phyloP scores from a whole-genome alignment of 2,113 vertebrate species.

The Ceyx margarethae region DNA sequence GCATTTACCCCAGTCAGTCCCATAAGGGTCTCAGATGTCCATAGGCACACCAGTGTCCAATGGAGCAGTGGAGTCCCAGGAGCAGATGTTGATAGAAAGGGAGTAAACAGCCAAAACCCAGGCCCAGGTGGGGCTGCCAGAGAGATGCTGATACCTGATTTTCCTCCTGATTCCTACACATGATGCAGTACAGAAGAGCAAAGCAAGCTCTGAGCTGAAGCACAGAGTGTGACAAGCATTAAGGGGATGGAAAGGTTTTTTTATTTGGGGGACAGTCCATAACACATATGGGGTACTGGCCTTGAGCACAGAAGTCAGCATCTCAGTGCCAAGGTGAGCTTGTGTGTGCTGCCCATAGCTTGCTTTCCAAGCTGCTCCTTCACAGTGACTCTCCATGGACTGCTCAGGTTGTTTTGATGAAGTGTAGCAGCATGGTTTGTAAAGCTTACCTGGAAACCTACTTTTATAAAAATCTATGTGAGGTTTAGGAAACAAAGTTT shows the following conservation, averaged over 20 bases:
- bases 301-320: background rate
- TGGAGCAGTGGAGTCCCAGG: background rate
- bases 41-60: fast-evolving
- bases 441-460: background rate
- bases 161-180: background rate
- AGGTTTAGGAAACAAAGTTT: background rate
- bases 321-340: background rate
- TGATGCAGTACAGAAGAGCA: background rate
- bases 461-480: background rate
- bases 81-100: background rate
- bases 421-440: background rate
- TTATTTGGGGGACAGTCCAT: background rate
- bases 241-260: background rate
- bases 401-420: background rate
- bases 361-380: background rate
- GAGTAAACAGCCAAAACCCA: background rate
- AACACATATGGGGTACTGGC: fast-evolving
- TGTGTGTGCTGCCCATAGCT: background rate
- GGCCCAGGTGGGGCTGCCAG: background rate
- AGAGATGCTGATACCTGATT: background rate
- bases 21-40: background rate
- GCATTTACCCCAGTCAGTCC: fast-evolving
- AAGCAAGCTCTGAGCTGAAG: background rate
- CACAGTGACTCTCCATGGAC: background rate
- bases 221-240: background rate